phyloP scores from a whole-genome alignment of 2,797 vertebrate genomes.

The Zenarchopterus dispar region DNA sequence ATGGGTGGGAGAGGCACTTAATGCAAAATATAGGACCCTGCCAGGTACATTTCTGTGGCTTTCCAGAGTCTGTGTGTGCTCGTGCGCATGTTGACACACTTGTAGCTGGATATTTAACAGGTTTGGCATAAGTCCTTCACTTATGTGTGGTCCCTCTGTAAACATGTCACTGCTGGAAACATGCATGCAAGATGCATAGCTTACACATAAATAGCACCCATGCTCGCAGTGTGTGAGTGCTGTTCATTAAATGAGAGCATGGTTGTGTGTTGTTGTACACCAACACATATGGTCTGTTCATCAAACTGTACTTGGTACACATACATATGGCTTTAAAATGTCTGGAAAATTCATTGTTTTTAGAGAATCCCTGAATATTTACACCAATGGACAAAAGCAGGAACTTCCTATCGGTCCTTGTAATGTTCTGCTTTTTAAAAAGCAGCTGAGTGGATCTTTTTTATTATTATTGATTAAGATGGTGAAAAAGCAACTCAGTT shows the following conservation, averaged over 20 bases:
- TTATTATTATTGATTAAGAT: too few species aligned
- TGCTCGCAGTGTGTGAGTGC: conserved; percentile 6
- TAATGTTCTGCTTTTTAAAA: too few species aligned
- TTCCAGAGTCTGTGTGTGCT: conserved; percentile 34
- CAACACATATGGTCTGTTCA: background rate
- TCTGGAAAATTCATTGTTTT: too few species aligned
- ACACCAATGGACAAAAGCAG: too few species aligned
- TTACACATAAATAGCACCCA: conserved; percentile 9
- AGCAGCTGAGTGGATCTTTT: too few species aligned
- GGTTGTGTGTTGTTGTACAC: background rate
- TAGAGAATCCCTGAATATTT: too few species aligned
- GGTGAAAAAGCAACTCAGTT: too few species aligned
- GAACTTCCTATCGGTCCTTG: too few species aligned
- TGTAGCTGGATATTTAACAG: conserved; percentile 68
- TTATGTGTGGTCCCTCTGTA: conserved; percentile 71
- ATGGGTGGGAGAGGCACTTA: conserved; percentile 69
- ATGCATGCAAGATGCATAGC: conserved; percentile 25
- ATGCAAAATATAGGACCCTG: conserved; percentile 67
- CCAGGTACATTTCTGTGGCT: conserved; percentile 77
- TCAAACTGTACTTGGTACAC: background rate
- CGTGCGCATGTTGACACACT: conserved; percentile 57
- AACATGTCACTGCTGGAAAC: conserved; percentile 65
- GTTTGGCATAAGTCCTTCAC: conserved; percentile 54
- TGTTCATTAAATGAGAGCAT: background rate
- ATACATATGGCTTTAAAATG: background rate